phyloP scores from a whole-genome alignment of 2,888 invertebrate species.

The Drosophila yooni region DNA sequence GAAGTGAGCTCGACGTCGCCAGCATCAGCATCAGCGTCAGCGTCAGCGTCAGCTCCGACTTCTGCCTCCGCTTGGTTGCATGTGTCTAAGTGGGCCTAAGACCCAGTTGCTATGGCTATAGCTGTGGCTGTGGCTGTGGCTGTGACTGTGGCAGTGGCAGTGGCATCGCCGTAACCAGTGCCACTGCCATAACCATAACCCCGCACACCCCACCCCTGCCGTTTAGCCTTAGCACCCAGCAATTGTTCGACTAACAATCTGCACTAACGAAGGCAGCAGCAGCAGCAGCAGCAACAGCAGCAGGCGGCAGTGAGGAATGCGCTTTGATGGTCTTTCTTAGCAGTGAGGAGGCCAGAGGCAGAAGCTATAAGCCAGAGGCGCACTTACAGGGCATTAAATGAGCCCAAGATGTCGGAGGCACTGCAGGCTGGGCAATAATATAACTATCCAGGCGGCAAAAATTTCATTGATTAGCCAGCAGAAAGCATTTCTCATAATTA shows the following conservation, averaged over 20 bases:
- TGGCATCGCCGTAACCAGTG: constrained; percentile 22
- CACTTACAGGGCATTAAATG: constrained; percentile 41
- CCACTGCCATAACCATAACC: neutral
- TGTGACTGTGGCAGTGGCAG: constrained; percentile 10
- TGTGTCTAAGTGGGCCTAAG: constrained; percentile 37
- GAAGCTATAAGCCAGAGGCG: neutral
- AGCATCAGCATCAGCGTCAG: constrained; percentile 29
- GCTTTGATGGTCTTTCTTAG: neutral
- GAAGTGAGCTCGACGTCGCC: constrained; percentile 74
- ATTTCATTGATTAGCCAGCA: constrained; percentile 40
- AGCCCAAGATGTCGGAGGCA: constrained; percentile 32
- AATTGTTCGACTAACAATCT: constrained; percentile 56
- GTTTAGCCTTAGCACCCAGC: constrained; percentile 28
- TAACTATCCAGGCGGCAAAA: constrained; percentile 22
- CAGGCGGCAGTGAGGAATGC: constrained; percentile 11
- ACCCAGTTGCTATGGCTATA: constrained; percentile 10
- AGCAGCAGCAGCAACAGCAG: neutral
- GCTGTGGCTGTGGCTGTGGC: neutral
- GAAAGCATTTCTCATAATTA: constrained; percentile 7
- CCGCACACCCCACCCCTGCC: neutral
- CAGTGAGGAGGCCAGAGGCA: neutral
- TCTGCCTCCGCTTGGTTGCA: constrained; percentile 11
- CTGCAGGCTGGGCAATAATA: neutral
- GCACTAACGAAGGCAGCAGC: constrained; percentile 46
- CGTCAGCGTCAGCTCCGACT: constrained; percentile 3